Conservation (phyloP, 2,797 vertebrate species). For the Clarias platycephalus region DNA sequence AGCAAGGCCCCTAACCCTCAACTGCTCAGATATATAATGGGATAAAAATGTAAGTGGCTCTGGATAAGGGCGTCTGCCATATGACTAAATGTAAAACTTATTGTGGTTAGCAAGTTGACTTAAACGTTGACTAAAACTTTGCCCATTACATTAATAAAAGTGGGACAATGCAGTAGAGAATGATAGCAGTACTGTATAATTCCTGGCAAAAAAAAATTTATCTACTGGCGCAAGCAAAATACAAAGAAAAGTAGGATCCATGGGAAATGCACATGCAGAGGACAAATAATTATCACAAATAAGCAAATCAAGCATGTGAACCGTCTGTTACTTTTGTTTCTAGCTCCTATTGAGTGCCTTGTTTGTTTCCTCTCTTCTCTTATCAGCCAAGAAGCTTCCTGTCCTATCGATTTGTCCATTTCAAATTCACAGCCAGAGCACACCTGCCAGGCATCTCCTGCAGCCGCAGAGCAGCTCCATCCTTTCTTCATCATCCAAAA, state of each 20-base stretch:
- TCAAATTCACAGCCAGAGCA: slow-evolving; percentile 42
- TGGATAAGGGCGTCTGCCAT: too few relatives aligned
- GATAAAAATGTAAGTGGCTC: too few relatives aligned
- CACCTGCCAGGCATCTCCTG: slow-evolving; percentile 21
- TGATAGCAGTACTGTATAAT: neutral
- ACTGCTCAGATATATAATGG: too few relatives aligned
- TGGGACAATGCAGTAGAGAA: neutral
- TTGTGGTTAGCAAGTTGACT: neutral
- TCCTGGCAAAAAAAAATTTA: neutral
- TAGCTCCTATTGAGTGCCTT: neutral
- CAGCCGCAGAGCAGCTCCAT: neutral
- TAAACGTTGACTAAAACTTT: neutral
- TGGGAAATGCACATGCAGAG: neutral
- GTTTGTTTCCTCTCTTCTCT: slow-evolving; percentile 41
- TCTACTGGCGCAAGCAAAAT: neutral
- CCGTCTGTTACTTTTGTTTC: neutral
- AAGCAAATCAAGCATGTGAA: neutral
- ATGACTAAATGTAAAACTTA: too few relatives aligned
- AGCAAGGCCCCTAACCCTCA: too few relatives aligned
- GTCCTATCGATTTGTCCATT: slow-evolving; percentile 51
- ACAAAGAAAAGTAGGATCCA: neutral
- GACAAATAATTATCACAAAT: neutral
- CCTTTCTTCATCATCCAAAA: slow-evolving; percentile 1
- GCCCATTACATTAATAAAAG: neutral
- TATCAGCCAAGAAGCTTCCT: slow-evolving; percentile 24